These are phyloP conservation scores for Callosobruchus maculatus DNA, from an alignment of 2,888 invertebrate genomes.

Conservation along the genomic window DNA sequence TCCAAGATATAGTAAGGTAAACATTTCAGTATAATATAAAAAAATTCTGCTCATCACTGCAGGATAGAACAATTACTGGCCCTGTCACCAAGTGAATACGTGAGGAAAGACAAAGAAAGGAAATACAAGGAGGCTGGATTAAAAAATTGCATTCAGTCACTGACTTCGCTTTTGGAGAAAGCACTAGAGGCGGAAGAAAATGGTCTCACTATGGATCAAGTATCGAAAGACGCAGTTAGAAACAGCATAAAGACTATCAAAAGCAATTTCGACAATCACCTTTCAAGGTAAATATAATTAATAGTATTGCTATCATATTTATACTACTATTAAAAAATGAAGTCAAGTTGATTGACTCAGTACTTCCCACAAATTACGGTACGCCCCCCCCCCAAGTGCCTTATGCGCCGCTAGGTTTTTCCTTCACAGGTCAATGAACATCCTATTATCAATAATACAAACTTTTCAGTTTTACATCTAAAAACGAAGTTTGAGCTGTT, in stretches of 20 bases:
- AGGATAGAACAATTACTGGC: constrained; percentile 33
- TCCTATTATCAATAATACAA: no score
- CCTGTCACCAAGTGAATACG: constrained; percentile 39
- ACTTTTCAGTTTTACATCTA: no score
- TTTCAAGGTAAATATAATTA: constrained; percentile 7
- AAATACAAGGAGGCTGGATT: constrained; percentile 34
- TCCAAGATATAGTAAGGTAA: no score
- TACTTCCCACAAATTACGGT: no score
- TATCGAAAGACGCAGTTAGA: constrained; percentile 31
- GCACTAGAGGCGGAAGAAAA: constrained; percentile 19
- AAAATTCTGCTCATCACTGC: not conserved
- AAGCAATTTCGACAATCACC: constrained; percentile 25
- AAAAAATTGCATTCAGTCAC: constrained; percentile 35
- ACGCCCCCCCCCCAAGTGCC: no score
- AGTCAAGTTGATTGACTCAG: no score
- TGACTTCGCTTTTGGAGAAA: constrained; percentile 38
- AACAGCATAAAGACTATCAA: constrained; percentile 28
- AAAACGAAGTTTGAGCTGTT: no score
- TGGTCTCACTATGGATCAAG: constrained; percentile 14
- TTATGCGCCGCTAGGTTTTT: no score
- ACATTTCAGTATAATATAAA: no score
- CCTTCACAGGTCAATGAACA: no score
- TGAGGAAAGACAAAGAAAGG: constrained; percentile 38
- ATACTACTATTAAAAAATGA: no score
- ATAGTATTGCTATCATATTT: no score